Percentiles rank a stretch among this genome's conserved stretches.
Evolutionary conservation across 2,113 vertebrate species (phyloP).

Genomic region (Malaclemys terrapin): DNA sequence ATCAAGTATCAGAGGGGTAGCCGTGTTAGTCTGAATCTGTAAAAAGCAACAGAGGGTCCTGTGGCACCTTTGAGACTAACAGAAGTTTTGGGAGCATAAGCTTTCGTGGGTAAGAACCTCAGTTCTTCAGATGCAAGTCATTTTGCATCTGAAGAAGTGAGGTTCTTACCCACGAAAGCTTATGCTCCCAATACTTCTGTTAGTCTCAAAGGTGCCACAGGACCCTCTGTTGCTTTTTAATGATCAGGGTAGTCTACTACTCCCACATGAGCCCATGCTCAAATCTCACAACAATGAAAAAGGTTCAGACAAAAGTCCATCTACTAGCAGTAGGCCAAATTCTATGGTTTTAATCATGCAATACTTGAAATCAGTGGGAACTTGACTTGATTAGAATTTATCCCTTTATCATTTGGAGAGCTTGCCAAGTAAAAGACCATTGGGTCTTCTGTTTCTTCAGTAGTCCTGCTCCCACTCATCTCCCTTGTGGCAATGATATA

Average conservation of each 20-base stretch:
- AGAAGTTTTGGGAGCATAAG: too few relatives aligned
- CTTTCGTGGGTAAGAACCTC: too few relatives aligned
- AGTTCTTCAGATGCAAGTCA: too few relatives aligned
- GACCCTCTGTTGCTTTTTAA: too few relatives aligned
- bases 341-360: background rate
- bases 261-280: background rate
- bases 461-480: background rate
- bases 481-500: background rate
- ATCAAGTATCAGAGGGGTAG: too few relatives aligned
- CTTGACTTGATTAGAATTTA: background rate
- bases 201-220: too few relatives aligned
- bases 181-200: too few relatives aligned
- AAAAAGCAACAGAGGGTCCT: too few relatives aligned
- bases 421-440: background rate
- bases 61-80: too few relatives aligned
- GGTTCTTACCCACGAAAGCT: too few relatives aligned
- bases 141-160: too few relatives aligned
- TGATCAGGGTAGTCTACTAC: background rate
- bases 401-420: background rate
- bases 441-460: background rate
- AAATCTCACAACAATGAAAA: background rate
- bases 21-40: too few relatives aligned
- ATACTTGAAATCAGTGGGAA: background rate
- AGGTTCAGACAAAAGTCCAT: background rate
- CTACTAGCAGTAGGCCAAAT: background rate